Evolutionary conservation across 2,113 vertebrate species (phyloP).

Genomic region (Labeo rohita): DNA sequence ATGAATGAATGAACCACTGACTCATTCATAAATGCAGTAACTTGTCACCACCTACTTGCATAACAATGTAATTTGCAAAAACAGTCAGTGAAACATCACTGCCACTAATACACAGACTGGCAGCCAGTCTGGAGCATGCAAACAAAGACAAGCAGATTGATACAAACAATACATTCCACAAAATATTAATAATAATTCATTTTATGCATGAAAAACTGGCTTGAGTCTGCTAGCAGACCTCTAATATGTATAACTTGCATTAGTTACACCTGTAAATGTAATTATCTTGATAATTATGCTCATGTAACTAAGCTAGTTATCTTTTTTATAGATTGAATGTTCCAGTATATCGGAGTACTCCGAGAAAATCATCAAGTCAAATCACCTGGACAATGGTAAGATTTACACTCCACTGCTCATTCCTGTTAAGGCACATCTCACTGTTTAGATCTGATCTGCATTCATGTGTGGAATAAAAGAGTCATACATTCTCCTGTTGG

Average conservation of each 20-base stretch:
- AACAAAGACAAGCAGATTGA: background rate
- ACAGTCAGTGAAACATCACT: background rate
- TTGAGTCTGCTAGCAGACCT: background rate
- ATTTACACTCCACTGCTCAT: slow-evolving; percentile 11
- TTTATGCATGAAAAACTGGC: background rate
- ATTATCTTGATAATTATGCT: background rate
- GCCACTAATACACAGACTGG: background rate
- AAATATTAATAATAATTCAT: background rate
- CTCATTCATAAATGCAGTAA: background rate
- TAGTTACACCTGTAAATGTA: background rate
- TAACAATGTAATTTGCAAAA: background rate
- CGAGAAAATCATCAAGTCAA: slow-evolving; percentile 98
- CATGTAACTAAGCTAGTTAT: background rate
- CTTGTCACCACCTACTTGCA: background rate
- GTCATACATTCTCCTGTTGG: slow-evolving; percentile 25
- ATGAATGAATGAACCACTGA: background rate
- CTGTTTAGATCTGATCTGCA: slow-evolving; percentile 1
- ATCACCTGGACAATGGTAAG: slow-evolving; percentile 95
- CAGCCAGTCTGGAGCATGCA: background rate
- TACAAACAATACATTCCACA: background rate
- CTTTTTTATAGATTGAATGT: slow-evolving; percentile 89
- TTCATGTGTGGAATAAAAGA: background rate
- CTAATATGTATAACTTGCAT: background rate
- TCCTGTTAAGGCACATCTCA: background rate
- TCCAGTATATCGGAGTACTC: slow-evolving; percentile 99